Conservation (phyloP, 2,888 invertebrate species). For the Ligdia adustata region DNA sequence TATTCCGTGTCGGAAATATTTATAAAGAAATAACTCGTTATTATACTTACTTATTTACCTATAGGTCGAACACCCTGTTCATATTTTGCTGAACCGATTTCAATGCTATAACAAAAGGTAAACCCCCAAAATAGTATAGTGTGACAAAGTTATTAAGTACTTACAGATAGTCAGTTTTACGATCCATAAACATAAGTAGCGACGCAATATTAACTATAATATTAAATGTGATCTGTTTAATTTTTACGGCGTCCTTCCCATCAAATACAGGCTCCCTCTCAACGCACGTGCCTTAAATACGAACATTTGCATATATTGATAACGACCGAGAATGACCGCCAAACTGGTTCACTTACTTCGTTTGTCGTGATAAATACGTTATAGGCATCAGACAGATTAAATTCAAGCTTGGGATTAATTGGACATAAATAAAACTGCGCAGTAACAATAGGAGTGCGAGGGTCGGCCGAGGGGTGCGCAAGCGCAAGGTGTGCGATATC, state of each 20-base stretch:
- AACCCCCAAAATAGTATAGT: constrained; percentile 4
- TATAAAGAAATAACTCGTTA: no score
- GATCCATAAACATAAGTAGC: constrained; percentile 29
- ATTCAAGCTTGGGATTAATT: constrained; percentile 13
- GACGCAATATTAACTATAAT: constrained; percentile 21
- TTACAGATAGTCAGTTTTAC: constrained; percentile 23
- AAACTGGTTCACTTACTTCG: constrained; percentile 30
- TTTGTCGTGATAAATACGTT: constrained; percentile 26
- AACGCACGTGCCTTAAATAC: constrained; percentile 29
- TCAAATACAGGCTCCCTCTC: constrained; percentile 15
- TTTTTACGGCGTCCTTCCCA: constrained; percentile 24
- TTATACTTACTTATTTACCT: no score
- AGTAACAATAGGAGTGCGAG: constrained; percentile 57
- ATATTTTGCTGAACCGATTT: not conserved
- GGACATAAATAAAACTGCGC: constrained; percentile 23
- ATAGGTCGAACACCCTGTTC: no score
- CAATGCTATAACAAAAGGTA: constrained; percentile 11
- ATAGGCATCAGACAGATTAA: not conserved
- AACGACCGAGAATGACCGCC: constrained; percentile 17
- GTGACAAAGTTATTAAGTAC: constrained; percentile 12
- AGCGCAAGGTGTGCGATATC: constrained; percentile 82
- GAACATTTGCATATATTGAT: constrained; percentile 31
- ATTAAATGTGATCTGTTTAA: constrained; percentile 21
- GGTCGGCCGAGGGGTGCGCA: constrained; percentile 71
- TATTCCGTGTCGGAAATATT: no score